Evolutionary conservation across 2,113 vertebrate genomes (phyloP).

Genomic region (western clawed frog (Xenopus tropicalis)): UCB_Xtro_10.0 CM004448.2:99832001-99832500

Average conservation of each 20-base stretch:
- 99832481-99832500: conserved; percentile 98
- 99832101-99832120: conserved; percentile 81
- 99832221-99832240: conserved; percentile 86
- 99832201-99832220: conserved; percentile 92
- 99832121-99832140: conserved; percentile 61
- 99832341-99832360: conserved; percentile 79
- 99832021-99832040: conserved; percentile 53
- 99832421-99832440: conserved; percentile 63
- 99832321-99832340: conserved; percentile 94
- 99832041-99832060: conserved; percentile 46
- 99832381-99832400: conserved; percentile 51
- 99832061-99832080: conserved; percentile 50
- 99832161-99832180: conserved; percentile 57
- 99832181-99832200: conserved; percentile 84
- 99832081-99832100: conserved; percentile 70
- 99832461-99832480: conserved; percentile 90
- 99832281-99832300: conserved; percentile 74
- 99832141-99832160: conserved; percentile 59
- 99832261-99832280: conserved; percentile 90
- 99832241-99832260: conserved; percentile 93
- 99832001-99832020: conserved; percentile 63
- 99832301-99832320: conserved; percentile 65
- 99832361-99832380: conserved; percentile 47
- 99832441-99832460: conserved; percentile 82
- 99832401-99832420: conserved; percentile 58